Base-by-base conservation (phyloP, 2,888 invertebrate genomes). In the Drepana falcataria region DNA sequence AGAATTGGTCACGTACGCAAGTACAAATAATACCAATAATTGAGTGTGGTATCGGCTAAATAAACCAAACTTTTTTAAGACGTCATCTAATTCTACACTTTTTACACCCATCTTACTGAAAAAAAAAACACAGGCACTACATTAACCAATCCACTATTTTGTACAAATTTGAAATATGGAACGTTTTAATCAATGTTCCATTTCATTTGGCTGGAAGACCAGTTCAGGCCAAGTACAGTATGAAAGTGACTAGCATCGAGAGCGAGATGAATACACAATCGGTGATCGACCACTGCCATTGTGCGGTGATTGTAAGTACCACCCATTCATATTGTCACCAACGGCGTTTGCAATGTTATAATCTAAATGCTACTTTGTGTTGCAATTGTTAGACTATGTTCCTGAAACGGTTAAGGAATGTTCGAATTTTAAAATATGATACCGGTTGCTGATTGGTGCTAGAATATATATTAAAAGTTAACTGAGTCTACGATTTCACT, bases 1-100 rank as follows among this genome's bases (percentile, higher is more conserved):
- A 4, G 93, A 89, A 52, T 93, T 92, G 59, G 94, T 91, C 58
- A 93, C 76, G 63, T 93, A 87, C 0, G 93, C 93, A 56, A 94
- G 64, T 57, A 92, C 91, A 55, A 94, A 83, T 47, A 93, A 73
- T 52, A 83, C 9, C 67, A 93, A 92, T 48, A 92, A 84, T 34
- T 89, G 75, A 34, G 87, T 64, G 71, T 94, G 94, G 73, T 93
- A 94, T 48, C 84, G 87, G 35, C 93, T 93, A 59, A 93, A 92
- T 64, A 92, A 89, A 0, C 92, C 91, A 58, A 93, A 68, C 63
- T 85, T 79, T 1, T 72, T 68, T 52, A 92, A 65, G 41, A 91
- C 79, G 53, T 79, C 72, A 63, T 92, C 92, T 60, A 92, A 70
- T 55, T 83, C 65, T 0, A 60, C 56, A 35, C 63, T 62, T 21